These are phyloP conservation scores for Penaeus indicus DNA, from an alignment of 1,140 invertebrate species.

Conservation along the genomic window DNA sequence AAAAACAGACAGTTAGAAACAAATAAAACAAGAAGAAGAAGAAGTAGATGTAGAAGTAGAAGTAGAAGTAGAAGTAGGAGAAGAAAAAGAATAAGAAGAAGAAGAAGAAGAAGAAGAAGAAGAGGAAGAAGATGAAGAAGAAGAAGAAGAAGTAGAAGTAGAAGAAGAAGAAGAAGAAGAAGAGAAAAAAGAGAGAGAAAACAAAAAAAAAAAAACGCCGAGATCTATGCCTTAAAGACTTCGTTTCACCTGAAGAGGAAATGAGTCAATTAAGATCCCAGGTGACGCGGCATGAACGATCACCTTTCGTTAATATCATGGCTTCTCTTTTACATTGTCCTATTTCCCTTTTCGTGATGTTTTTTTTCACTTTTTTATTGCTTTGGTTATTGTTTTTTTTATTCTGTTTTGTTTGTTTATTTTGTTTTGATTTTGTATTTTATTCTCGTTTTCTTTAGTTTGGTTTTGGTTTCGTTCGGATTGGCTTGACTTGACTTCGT, in stretches of 20 bases:
- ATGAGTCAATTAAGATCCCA: too few species aligned
- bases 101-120: slow-evolving; percentile 16
- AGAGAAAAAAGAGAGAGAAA: background rate
- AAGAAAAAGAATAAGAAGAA: background rate
- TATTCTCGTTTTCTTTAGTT: too few species aligned
- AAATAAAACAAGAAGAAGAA: background rate
- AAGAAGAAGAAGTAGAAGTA: slow-evolving; percentile 15
- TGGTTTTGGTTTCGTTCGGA: too few species aligned
- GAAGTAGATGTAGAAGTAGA: background rate
- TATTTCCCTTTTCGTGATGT: background rate
- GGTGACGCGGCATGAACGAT: too few species aligned
- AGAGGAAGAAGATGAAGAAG: slow-evolving; percentile 16
- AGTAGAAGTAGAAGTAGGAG: background rate
- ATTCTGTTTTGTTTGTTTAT: too few species aligned
- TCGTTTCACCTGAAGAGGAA: too few species aligned
- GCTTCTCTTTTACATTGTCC: too few species aligned
- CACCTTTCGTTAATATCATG: too few species aligned
- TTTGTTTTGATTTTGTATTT: too few species aligned
- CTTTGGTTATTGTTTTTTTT: background rate
- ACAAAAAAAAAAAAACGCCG: background rate
- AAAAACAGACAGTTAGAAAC: background rate
- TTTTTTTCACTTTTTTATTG: background rate
- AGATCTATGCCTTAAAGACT: too few species aligned
- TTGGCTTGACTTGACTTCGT: too few species aligned
- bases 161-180: background rate